Conservation (phyloP, 2,888 invertebrate genomes). For the Spatulosminthurus flaviceps region DNA sequence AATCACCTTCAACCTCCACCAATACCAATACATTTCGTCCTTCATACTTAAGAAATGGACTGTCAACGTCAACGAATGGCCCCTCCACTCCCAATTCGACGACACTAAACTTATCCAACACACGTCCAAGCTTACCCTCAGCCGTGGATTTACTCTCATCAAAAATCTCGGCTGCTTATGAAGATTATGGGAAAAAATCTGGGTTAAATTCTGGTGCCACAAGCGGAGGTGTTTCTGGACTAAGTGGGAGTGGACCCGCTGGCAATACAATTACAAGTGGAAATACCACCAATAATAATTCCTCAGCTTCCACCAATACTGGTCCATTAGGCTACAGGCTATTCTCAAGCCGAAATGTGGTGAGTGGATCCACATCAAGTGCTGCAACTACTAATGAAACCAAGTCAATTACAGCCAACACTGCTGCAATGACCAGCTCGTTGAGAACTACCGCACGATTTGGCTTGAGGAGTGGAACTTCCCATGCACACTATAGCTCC, state of each 20-base stretch:
- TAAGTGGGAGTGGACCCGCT: slow-evolving; percentile 25
- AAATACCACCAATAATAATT: slow-evolving; percentile 24
- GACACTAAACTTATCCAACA: neutral
- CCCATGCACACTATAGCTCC: slow-evolving; percentile 57
- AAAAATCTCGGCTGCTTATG: slow-evolving; percentile 18
- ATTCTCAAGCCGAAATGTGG: neutral
- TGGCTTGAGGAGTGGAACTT: slow-evolving; percentile 57
- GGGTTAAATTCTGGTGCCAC: neutral
- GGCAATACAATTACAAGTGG: slow-evolving; percentile 25
- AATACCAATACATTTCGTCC: slow-evolving; percentile 27
- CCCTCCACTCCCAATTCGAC: neutral
- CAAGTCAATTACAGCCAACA: slow-evolving; percentile 26
- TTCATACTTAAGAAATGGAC: slow-evolving; percentile 24
- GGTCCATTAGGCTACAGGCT: slow-evolving; percentile 18
- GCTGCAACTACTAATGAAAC: neutral
- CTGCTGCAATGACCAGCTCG: slow-evolving; percentile 56
- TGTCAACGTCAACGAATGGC: neutral
- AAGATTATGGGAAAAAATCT: slow-evolving; percentile 31
- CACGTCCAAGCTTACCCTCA: neutral
- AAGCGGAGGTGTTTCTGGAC: slow-evolving; percentile 12
- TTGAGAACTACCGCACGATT: slow-evolving; percentile 58
- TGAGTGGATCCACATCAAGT: no score
- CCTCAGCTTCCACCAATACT: slow-evolving; percentile 29
- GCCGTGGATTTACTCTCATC: slow-evolving; percentile 2
- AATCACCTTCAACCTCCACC: neutral